phyloP scores from a whole-genome alignment of 1,140 invertebrate species.

The Anadara kagoshimensis region DNA sequence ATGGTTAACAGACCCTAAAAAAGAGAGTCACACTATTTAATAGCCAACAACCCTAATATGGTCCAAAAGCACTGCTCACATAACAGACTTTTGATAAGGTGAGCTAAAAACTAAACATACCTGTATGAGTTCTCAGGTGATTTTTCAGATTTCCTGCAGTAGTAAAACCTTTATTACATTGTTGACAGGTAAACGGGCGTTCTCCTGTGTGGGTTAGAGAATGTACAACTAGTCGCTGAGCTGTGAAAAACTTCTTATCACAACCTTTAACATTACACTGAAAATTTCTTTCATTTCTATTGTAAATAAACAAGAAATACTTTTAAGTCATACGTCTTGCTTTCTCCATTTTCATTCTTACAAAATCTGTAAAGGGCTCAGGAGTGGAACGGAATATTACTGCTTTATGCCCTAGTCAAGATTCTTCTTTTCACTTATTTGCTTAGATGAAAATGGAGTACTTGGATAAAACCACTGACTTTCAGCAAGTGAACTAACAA shows the following conservation, averaged over 20 bases:
- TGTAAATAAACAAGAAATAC: slow-evolving; percentile 12
- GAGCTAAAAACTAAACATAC: slow-evolving; percentile 60
- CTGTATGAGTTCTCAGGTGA: slow-evolving; percentile 88
- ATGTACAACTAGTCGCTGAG: slow-evolving; percentile 59
- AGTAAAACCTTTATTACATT: slow-evolving; percentile 92
- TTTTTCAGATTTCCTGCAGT: slow-evolving; percentile 89
- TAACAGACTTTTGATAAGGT: slow-evolving; percentile 43
- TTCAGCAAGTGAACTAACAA: no score
- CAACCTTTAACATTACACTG: slow-evolving; percentile 51
- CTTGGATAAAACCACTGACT: no score
- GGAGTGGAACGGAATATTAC: no score
- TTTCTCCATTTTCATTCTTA: neutral
- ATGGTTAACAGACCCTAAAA: neutral
- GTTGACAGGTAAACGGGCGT: slow-evolving; percentile 76
- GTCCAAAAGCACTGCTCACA: slow-evolving; percentile 66
- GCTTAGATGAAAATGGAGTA: no score
- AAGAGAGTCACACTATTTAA: neutral
- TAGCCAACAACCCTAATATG: slow-evolving; percentile 45
- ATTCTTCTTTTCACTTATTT: no score
- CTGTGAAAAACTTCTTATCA: slow-evolving; percentile 60
- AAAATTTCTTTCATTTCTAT: slow-evolving; percentile 51
- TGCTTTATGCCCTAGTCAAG: no score
- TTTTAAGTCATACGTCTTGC: neutral
- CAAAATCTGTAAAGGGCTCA: no score
- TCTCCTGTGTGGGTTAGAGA: slow-evolving; percentile 55